Conservation (phyloP, 2,888 invertebrate species). For the Zaprionus lineosus region DNA sequence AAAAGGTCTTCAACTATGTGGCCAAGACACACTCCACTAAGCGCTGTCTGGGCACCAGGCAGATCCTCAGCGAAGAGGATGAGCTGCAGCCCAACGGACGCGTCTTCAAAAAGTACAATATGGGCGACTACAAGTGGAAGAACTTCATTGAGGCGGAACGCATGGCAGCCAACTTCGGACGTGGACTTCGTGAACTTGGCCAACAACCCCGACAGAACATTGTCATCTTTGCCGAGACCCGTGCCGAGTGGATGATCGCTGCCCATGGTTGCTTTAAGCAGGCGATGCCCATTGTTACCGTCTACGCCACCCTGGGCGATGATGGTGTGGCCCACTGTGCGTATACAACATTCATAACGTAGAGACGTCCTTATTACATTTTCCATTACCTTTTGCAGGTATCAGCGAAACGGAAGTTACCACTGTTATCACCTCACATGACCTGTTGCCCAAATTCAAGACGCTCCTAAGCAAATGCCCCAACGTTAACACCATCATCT, state of each 20-base stretch:
- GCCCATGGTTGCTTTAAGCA: constrained; percentile 98
- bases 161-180: constrained; percentile 90
- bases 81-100: constrained; percentile 97
- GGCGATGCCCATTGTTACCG: constrained; percentile 96
- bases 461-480: constrained; percentile 89
- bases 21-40: constrained; percentile 88
- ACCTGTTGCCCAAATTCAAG: constrained; percentile 95
- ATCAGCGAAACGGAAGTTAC: constrained; percentile 98
- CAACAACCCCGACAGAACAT: constrained; percentile 89
- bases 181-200: constrained; percentile 92
- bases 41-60: constrained; percentile 93
- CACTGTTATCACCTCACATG: constrained; percentile 95
- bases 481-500: constrained; percentile 90
- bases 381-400: constrained; percentile 49
- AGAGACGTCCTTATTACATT: not conserved
- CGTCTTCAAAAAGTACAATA: constrained; percentile 97
- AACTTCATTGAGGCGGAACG: constrained; percentile 89
- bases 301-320: constrained; percentile 98
- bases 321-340: constrained; percentile 96
- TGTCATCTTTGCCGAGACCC: constrained; percentile 97
- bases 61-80: constrained; percentile 95
- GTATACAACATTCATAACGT: constrained; percentile 26
- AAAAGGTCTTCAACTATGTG: constrained; percentile 91
- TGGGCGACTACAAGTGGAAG: constrained; percentile 97
- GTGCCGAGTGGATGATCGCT: constrained; percentile 98